These are phyloP conservation scores for Diceros bicornis DNA, from an alignment of 2,797 vertebrate species.

Conservation along the genomic window DNA sequence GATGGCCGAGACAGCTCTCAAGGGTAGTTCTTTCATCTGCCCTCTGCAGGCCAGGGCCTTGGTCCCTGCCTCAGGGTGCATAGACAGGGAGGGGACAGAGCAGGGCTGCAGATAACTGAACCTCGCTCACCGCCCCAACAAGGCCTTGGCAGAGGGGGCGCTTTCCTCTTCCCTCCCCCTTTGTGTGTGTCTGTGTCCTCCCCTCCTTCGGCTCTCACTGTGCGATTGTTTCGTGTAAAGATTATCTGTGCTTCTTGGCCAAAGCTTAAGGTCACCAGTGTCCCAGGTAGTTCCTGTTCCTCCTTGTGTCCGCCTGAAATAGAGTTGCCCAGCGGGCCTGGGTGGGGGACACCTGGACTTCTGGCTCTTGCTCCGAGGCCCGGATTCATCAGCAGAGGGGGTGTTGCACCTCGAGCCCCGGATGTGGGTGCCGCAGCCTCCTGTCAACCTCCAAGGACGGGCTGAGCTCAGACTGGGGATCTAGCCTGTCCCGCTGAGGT, in stretches of 20 bases:
- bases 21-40: not conserved
- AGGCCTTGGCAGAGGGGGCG: not conserved
- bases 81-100: not conserved
- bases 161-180: not conserved
- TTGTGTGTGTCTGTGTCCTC: not conserved
- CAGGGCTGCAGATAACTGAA: not conserved
- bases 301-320: not conserved
- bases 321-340: not conserved
- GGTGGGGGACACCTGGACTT: not conserved
- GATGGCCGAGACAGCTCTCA: not conserved
- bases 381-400: not conserved
- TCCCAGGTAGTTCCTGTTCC: conserved; percentile 11
- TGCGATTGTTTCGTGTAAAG: not conserved
- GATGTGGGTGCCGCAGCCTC: not conserved
- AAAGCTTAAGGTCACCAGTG: conserved; percentile 4
- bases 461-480: not conserved
- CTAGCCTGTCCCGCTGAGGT: not conserved
- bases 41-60: not conserved
- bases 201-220: not conserved
- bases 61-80: not conserved
- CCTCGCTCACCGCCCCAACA: not conserved
- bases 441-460: no score
- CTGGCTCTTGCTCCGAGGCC: not conserved
- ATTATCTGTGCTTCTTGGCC: not conserved
- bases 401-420: not conserved